These are phyloP conservation scores for Nasonia longicornis DNA, from an alignment of 1,140 invertebrate genomes.

Conservation along the genomic window DNA sequence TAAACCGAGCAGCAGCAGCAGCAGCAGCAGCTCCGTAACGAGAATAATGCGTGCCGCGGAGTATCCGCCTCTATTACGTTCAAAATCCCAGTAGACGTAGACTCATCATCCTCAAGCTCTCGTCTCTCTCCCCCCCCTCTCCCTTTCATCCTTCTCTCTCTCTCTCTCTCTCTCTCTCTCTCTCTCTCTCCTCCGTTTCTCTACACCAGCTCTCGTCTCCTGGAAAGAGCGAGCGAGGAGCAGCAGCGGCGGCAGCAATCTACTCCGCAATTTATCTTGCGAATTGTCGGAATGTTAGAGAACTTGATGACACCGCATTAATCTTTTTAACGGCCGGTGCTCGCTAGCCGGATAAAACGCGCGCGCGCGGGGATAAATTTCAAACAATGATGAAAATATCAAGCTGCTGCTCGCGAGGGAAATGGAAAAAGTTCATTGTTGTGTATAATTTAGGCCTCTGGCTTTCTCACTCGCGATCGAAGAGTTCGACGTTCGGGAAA, in stretches of 20 bases:
- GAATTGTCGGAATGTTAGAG: slow-evolving; percentile 44
- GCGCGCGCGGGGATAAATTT: background rate
- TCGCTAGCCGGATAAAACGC: slow-evolving; percentile 12
- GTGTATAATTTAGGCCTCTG: background rate
- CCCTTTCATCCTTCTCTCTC: slow-evolving; percentile 42
- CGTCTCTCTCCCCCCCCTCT: slow-evolving; percentile 9
- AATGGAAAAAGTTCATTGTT: slow-evolving; percentile 44
- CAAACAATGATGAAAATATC: slow-evolving; percentile 21
- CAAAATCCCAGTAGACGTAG: slow-evolving; percentile 58
- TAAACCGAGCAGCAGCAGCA: slow-evolving; percentile 56
- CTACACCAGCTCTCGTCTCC: slow-evolving; percentile 24
- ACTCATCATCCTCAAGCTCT: slow-evolving; percentile 44
- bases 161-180: background rate
- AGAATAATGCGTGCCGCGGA: slow-evolving; percentile 62
- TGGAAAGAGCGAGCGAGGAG: background rate
- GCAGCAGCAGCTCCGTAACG: slow-evolving; percentile 54
- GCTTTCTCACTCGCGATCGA: background rate
- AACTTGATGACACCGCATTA: slow-evolving; percentile 43
- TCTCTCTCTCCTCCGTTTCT: slow-evolving; percentile 44
- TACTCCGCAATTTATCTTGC: slow-evolving; percentile 44
- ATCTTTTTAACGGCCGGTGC: slow-evolving; percentile 36
- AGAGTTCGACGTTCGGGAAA: slow-evolving; percentile 2
- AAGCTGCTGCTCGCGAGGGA: slow-evolving; percentile 15
- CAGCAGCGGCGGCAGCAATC: slow-evolving; percentile 28
- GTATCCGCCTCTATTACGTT: slow-evolving; percentile 63